Evolutionary conservation across 1,140 invertebrate species (phyloP).

Genomic region (Pentalonia nigronervosa): DNA sequence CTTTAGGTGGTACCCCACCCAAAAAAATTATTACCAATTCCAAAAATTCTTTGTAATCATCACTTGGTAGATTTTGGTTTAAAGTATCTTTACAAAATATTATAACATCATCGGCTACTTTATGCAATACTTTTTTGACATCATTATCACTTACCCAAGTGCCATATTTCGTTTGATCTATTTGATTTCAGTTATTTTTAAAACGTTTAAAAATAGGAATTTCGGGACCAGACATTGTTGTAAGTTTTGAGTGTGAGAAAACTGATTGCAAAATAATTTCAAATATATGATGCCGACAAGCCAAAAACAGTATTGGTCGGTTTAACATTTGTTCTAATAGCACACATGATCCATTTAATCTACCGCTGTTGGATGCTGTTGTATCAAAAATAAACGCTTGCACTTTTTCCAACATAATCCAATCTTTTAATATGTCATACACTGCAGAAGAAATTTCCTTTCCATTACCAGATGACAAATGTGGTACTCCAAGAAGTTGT

Average conservation of each 20-base stretch:
- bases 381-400: conserved; percentile 59
- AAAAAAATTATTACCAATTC: conserved; percentile 65
- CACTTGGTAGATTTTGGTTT: conserved; percentile 58
- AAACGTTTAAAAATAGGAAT: too few relatives aligned
- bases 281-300: too few relatives aligned
- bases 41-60: conserved; percentile 64
- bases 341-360: too few relatives aligned
- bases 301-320: too few relatives aligned
- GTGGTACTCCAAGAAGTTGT: too few relatives aligned
- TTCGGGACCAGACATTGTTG: too few relatives aligned
- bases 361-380: conserved; percentile 59
- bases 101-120: conserved; percentile 17
- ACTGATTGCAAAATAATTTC: too few relatives aligned
- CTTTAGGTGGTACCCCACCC: conserved; percentile 61
- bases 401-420: conserved; percentile 58
- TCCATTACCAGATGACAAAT: conserved; percentile 24
- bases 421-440: conserved; percentile 46
- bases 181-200: conserved; percentile 25
- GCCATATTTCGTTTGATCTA: neutral
- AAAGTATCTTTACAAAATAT: conserved; percentile 34
- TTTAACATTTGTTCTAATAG: too few relatives aligned
- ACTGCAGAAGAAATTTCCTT: conserved; percentile 26
- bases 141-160: conserved; percentile 7
- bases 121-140: conserved; percentile 2
- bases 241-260: too few relatives aligned